These are phyloP conservation scores for Chionodraco myersi DNA, from an alignment of 2,113 vertebrate genomes.

Conservation along the genomic window DNA sequence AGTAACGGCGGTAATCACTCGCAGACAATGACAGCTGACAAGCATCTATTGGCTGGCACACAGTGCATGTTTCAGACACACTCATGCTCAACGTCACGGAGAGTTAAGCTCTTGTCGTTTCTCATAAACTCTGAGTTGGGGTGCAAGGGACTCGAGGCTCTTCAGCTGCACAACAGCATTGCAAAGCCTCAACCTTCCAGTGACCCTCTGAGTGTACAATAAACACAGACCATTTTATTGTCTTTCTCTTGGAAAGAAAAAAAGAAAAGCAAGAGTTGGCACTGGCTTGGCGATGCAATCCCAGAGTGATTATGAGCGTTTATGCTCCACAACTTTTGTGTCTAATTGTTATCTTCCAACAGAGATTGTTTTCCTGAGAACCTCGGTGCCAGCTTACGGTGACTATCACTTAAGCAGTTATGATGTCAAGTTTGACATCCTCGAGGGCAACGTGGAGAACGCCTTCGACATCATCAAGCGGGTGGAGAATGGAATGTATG, in stretches of 20 bases:
- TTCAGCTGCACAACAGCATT: conserved; percentile 45
- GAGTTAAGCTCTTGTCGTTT: conserved; percentile 70
- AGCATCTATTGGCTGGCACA: conserved; percentile 66
- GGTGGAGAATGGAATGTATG: conserved; percentile 89
- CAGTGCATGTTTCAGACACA: conserved; percentile 55
- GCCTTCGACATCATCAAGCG: conserved; percentile 96
- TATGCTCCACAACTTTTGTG: conserved; percentile 33
- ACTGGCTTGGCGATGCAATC: conserved; percentile 22
- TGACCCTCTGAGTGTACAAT: conserved; percentile 53
- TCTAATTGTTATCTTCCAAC: conserved; percentile 68
- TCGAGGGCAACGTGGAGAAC: conserved; percentile 91
- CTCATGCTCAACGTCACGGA: conserved; percentile 59
- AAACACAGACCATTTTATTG: conserved; percentile 64
- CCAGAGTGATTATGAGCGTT: conserved; percentile 39
- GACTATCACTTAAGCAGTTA: conserved; percentile 86
- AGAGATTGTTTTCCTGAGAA: conserved; percentile 98
- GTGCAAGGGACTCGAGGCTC: conserved; percentile 56
- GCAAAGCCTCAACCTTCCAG: conserved; percentile 55
- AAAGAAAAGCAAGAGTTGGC: conserved; percentile 28
- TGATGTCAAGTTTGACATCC: conserved; percentile 95
- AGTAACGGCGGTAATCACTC: conserved; percentile 67
- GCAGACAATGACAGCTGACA: conserved; percentile 69
- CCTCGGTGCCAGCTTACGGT: conserved; percentile 85
- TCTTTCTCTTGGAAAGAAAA: conserved; percentile 33
- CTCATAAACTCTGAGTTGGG: conserved; percentile 54